Percentiles rank a stretch among this genome's conserved stretches.
Conservation (phyloP, 1,140 invertebrate genomes). For the Macrosteles quadrilineatus region DNA sequence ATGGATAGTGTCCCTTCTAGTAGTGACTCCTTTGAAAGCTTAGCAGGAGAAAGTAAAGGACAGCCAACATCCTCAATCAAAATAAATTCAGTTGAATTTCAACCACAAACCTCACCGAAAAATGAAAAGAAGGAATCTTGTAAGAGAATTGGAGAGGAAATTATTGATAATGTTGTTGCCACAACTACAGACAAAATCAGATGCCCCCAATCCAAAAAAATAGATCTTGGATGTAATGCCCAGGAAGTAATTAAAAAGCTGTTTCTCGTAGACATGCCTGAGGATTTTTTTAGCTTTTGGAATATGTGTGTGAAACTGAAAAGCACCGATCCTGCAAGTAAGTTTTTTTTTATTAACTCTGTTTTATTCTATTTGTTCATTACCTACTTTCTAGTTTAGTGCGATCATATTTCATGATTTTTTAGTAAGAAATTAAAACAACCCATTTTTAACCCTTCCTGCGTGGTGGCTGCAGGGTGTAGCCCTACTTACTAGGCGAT, state of each 20-base stretch:
- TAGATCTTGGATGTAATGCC: not conserved
- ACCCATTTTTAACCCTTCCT: too few species aligned
- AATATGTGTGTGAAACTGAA: slow-evolving; percentile 71
- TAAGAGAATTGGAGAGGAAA: not conserved
- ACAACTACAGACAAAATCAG: not conserved
- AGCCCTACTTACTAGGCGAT: too few species aligned
- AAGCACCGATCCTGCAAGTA: slow-evolving; percentile 58
- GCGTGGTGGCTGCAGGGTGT: too few species aligned
- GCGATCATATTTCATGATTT: too few species aligned
- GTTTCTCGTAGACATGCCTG: slow-evolving; percentile 84
- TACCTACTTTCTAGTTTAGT: too few species aligned
- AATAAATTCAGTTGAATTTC: not conserved
- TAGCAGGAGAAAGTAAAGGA: too few species aligned
- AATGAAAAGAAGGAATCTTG: not conserved
- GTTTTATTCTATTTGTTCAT: too few species aligned
- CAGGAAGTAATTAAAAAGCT: slow-evolving; percentile 61
- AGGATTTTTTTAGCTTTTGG: slow-evolving; percentile 86
- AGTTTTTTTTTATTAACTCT: too few species aligned
- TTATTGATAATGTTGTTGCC: not conserved
- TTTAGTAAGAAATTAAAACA: too few species aligned
- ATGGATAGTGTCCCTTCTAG: too few species aligned
- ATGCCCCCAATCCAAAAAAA: not conserved
- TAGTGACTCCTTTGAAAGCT: too few species aligned
- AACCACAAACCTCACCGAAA: slow-evolving; percentile 41
- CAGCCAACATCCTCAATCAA: too few species aligned